phyloP scores from a whole-genome alignment of 2,797 vertebrate species.

The Anguilla obscura region DNA sequence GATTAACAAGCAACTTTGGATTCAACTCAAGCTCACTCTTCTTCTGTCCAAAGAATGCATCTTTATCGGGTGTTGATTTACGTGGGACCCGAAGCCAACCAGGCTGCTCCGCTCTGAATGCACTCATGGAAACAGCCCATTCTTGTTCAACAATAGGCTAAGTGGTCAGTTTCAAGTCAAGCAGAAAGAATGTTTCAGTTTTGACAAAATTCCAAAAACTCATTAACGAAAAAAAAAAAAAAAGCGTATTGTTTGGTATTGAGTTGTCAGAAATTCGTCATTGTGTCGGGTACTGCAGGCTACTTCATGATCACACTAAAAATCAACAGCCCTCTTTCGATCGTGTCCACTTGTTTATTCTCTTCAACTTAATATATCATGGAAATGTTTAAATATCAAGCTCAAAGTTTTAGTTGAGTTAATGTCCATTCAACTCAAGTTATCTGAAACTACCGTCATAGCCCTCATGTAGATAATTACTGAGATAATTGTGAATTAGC shows the following conservation, averaged over 20 bases:
- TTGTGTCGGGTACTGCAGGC: neutral
- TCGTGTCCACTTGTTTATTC: no score
- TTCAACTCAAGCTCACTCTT: neutral
- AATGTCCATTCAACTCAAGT: no score
- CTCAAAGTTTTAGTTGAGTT: no score
- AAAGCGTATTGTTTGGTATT: neutral
- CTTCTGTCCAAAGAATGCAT: constrained; percentile 12
- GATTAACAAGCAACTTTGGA: neutral
- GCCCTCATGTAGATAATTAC: no score
- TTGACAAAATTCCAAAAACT: constrained; percentile 41
- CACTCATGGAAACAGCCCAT: constrained; percentile 14
- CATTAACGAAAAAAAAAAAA: constrained; percentile 46
- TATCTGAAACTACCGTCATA: no score
- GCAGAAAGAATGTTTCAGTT: constrained; percentile 24
- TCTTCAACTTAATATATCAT: no score
- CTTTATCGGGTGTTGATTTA: neutral
- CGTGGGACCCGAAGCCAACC: neutral
- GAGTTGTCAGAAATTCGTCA: neutral
- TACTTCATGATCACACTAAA: no score
- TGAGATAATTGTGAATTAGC: no score
- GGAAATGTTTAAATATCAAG: no score
- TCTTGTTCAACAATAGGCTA: constrained; percentile 37
- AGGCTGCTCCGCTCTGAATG: neutral
- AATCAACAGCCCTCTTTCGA: no score
- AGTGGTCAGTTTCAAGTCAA: constrained; percentile 26